A percentile compares a stretch with the other conserved stretches of the same genome.
Conservation (phyloP, 2,797 vertebrate genomes). For the Euthynnus affinis region DNA sequence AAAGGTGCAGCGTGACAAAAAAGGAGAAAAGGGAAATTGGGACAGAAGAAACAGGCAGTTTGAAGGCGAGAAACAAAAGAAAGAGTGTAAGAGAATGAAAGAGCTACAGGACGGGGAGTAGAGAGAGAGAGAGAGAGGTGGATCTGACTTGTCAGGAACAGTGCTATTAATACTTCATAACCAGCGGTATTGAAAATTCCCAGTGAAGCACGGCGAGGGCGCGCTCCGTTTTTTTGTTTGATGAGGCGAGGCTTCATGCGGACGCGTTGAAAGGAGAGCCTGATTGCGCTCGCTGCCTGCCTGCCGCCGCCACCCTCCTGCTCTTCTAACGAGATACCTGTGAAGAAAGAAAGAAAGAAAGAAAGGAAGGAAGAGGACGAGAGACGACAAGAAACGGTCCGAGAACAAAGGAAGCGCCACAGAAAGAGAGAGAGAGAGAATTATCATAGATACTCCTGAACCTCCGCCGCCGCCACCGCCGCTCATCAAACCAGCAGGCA, state of each 20-base stretch:
- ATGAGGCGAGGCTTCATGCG: slow-evolving; percentile 71
- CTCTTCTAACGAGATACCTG: slow-evolving; percentile 76
- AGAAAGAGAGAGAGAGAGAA: too few species aligned
- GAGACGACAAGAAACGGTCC: slow-evolving; percentile 38
- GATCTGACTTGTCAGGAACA: slow-evolving; percentile 72
- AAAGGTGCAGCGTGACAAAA: slow-evolving; percentile 55
- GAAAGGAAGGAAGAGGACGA: slow-evolving; percentile 42
- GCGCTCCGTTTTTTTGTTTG: slow-evolving; percentile 72
- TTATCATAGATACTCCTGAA: slow-evolving; percentile 48
- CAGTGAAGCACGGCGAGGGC: slow-evolving; percentile 71
- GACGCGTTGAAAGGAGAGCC: slow-evolving; percentile 64
- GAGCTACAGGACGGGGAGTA: slow-evolving; percentile 33
- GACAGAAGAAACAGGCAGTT: slow-evolving; percentile 57
- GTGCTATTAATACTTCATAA: slow-evolving; percentile 84
- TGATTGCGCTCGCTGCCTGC: slow-evolving; percentile 74
- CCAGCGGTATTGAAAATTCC: slow-evolving; percentile 79
- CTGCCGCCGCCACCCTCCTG: too few species aligned
- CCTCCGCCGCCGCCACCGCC: background rate
- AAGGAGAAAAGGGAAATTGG: slow-evolving; percentile 49
- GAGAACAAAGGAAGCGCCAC: slow-evolving; percentile 61
- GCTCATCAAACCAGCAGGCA: slow-evolving; percentile 31
- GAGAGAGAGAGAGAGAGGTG: slow-evolving; percentile 45
- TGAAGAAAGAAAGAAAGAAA: too few species aligned
- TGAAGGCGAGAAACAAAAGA: slow-evolving; percentile 68
- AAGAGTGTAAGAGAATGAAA: slow-evolving; percentile 52